Evolutionary conservation across 2,797 vertebrate genomes (phyloP).

Genomic region (Silurus lanzhouensis): DNA sequence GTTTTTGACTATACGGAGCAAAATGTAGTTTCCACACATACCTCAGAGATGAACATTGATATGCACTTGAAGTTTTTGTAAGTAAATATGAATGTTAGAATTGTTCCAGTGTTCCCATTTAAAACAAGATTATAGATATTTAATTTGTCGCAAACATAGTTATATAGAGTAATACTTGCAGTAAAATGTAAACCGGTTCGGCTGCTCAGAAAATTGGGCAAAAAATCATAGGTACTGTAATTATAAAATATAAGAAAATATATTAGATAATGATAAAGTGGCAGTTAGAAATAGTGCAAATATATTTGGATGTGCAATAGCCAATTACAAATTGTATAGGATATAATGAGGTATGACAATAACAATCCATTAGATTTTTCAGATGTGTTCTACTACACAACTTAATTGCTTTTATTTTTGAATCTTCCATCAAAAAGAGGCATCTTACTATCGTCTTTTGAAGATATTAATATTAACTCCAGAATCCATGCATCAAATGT

Average conservation of each 20-base stretch:
- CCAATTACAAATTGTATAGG: too few species aligned
- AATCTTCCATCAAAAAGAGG: conserved; percentile 24
- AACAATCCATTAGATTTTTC: conserved; percentile 40
- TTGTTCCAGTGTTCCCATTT: background rate
- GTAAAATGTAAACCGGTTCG: too few species aligned
- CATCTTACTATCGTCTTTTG: conserved; percentile 21
- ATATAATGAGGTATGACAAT: too few species aligned
- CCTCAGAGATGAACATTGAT: background rate
- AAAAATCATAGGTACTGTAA: too few species aligned
- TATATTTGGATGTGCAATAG: too few species aligned
- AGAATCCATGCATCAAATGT: background rate
- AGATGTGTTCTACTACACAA: conserved; percentile 60
- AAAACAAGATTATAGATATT: too few species aligned
- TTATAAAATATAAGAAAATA: too few species aligned
- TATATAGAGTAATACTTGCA: too few species aligned
- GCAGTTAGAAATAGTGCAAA: too few species aligned
- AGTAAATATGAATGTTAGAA: background rate
- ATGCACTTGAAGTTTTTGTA: background rate
- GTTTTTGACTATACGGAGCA: background rate
- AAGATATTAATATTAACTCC: background rate
- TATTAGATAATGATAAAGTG: too few species aligned
- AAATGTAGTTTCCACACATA: background rate
- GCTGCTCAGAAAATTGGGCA: too few species aligned
- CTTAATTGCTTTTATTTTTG: conserved; percentile 41
- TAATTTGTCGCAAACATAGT: too few species aligned